Conservation (phyloP, 1,140 invertebrate genomes). For the Pteromalus puparum region DNA sequence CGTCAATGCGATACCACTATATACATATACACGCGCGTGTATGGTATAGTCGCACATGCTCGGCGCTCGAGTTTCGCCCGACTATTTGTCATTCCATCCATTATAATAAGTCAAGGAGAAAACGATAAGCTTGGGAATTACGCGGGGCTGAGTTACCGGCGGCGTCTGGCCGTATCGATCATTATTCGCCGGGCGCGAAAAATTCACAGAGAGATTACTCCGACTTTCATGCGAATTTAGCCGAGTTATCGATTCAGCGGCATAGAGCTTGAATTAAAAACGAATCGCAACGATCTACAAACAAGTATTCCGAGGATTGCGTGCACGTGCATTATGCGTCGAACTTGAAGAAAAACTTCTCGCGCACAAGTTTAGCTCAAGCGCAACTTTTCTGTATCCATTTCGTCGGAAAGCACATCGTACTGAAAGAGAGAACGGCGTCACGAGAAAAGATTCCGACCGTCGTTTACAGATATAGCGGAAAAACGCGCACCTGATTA, state of each 20-base stretch:
- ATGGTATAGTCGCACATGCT: neutral
- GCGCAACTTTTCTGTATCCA: neutral
- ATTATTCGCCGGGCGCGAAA: neutral
- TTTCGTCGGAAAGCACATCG: neutral
- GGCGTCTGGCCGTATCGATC: neutral
- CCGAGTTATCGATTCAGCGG: too few species aligned
- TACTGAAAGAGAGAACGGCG: neutral
- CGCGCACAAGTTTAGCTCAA: neutral
- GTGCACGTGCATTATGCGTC: neutral
- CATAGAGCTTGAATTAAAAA: too few species aligned
- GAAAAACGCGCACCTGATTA: neutral
- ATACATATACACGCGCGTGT: too few species aligned
- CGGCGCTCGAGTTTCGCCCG: neutral
- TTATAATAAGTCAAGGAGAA: slow-evolving; percentile 20
- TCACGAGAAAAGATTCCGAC: neutral
- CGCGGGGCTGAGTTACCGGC: neutral
- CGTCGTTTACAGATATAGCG: neutral
- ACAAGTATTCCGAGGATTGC: neutral
- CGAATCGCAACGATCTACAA: neutral
- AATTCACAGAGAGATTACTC: neutral
- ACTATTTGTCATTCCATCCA: slow-evolving; percentile 33
- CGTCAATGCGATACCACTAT: neutral
- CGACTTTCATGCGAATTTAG: too few species aligned
- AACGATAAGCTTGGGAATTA: slow-evolving; percentile 18
- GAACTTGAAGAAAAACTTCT: neutral